phyloP scores from a whole-genome alignment of 2,797 vertebrate genomes.

The Diplodus sargus region DNA sequence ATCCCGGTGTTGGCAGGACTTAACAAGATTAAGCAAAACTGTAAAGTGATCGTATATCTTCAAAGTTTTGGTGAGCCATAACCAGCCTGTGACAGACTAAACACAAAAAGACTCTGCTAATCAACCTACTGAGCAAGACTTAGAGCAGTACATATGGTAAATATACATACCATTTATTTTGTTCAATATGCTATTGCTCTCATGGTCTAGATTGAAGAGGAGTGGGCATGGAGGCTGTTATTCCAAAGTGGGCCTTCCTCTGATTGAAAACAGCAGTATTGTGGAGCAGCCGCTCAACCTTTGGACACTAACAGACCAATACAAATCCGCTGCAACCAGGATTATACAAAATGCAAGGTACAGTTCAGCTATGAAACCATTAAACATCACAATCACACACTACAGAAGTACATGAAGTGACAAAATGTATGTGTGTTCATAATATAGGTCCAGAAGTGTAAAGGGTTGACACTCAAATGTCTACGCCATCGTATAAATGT shows the following conservation, averaged over 20 bases:
- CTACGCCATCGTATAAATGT: background rate
- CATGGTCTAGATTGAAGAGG: slow-evolving; percentile 60
- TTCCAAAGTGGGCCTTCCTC: slow-evolving; percentile 88
- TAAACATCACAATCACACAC: background rate
- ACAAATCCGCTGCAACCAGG: slow-evolving; percentile 80
- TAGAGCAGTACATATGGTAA: background rate
- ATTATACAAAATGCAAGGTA: slow-evolving; percentile 91
- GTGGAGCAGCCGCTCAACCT: slow-evolving; percentile 92
- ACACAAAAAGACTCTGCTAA: background rate
- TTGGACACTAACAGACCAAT: slow-evolving; percentile 85
- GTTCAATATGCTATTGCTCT: background rate
- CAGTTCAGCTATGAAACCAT: background rate
- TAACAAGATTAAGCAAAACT: background rate
- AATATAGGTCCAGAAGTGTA: background rate
- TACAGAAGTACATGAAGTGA: no score
- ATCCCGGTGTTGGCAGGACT: background rate
- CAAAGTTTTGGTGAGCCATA: background rate
- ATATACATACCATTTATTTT: background rate
- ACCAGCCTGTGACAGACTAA: background rate
- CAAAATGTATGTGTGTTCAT: background rate
- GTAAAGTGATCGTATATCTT: background rate
- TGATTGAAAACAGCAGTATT: slow-evolving; percentile 90
- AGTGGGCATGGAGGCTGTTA: slow-evolving; percentile 80
- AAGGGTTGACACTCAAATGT: background rate
- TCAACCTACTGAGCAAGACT: background rate